Base-by-base conservation (phyloP, 2,888 invertebrate species). In the Uropetala carovei region DNA sequence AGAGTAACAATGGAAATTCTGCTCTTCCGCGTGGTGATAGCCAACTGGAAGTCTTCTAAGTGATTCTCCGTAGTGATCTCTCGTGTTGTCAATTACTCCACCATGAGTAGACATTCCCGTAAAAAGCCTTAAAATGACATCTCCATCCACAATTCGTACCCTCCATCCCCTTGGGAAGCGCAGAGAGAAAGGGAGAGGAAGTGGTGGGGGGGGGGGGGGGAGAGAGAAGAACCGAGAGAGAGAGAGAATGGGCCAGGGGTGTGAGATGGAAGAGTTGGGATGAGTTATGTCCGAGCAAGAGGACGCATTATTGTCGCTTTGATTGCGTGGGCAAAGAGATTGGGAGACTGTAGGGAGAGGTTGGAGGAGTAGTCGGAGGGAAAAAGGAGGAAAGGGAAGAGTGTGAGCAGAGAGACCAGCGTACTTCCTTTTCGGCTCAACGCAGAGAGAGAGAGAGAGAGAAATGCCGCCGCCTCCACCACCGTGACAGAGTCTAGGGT, bases 231-330 rank as follows among this genome's bases (percentile, higher is more conserved):
- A 11, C n/a, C 8, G 27, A 22, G 75, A 75, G 10, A 75, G 75
- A 75, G 75, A 22, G 10, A 22, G 75, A 75, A n/a, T 0, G 64
- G 64, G 64, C 16, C 64, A 5, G n/a, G 8, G 64, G 22, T 8
- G 75, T 10, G 22, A 43, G 43, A 43, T 43, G 43, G 43, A 5
- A 1, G 43, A 43, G 43, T 43, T 43, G 43, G 43, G 43, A 43
- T 43, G 43, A 43, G 43, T 43, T 43, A 5, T 43, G 43, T 43
- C 43, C 43, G 43, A 43, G 43, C 43, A 43, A 75, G 75, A 13
- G 75, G 68, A 68, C 10, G 68, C n/a, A 68, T 75, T 75, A 27
- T 75, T 75, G 75, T 75, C 75, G 75, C 27, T 75, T 75, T 75
- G 75, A 75, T 75, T 75, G 75, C 75, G 22, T 27, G 7, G 18